Conservation (phyloP, 2,888 invertebrate genomes). For the Hyposoter dolosus region DNA sequence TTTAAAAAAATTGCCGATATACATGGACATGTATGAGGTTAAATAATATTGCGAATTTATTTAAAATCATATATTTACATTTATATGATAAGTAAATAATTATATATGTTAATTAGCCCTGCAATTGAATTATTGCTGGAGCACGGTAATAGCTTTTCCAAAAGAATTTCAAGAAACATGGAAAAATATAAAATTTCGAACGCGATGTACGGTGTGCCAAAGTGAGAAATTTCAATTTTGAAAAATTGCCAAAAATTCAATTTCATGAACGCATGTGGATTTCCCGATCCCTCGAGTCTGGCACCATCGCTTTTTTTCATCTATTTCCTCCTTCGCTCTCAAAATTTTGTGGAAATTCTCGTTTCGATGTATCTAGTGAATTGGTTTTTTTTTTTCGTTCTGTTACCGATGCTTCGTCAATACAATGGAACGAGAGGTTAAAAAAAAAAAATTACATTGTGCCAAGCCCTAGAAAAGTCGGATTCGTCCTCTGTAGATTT, state of each 20-base stretch:
- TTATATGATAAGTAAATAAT: constrained; percentile 40
- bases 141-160: constrained; percentile 68
- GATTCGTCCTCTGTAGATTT: constrained; percentile 42
- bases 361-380: constrained; percentile 10
- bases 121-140: constrained; percentile 63
- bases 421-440: constrained; percentile 48
- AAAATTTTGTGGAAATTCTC: constrained; percentile 16
- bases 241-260: constrained; percentile 43
- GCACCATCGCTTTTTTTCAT: constrained; percentile 45
- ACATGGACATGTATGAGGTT: constrained; percentile 15
- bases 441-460: constrained; percentile 47
- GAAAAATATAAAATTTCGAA: constrained; percentile 17
- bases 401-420: constrained; percentile 61
- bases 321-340: constrained; percentile 33
- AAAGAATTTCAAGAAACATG: constrained; percentile 27
- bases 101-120: constrained; percentile 44
- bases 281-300: constrained; percentile 36
- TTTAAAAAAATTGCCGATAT: background rate
- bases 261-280: background rate
- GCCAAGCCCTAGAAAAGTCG: constrained; percentile 56
- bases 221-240: constrained; percentile 32
- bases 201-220: constrained; percentile 62
- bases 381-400: background rate
- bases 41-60: constrained; percentile 25
- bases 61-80: constrained; percentile 20